Conservation (phyloP, 2,888 invertebrate species). For the Plemyria rubiginata region DNA sequence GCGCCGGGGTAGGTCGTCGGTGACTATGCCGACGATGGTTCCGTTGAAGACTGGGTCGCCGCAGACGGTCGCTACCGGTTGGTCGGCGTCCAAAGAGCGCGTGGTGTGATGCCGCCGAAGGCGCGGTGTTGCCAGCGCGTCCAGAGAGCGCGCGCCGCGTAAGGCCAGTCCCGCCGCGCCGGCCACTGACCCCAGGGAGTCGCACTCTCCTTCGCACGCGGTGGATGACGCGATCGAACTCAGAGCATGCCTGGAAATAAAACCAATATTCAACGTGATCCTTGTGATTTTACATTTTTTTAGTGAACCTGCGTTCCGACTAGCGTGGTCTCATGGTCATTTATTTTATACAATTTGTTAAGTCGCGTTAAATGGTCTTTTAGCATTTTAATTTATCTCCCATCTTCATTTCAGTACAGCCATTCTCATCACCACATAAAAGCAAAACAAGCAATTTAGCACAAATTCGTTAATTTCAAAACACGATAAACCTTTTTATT, state of each 20-base stretch:
- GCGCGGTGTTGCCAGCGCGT: constrained; percentile 54
- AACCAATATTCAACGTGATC: not conserved
- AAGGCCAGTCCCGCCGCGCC: constrained; percentile 50
- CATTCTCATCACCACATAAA: too few species aligned
- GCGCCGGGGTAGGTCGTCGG: constrained; percentile 64
- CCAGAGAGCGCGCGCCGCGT: constrained; percentile 64
- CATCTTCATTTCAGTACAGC: not conserved
- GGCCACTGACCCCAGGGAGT: constrained; percentile 55
- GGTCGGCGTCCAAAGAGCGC: constrained; percentile 69
- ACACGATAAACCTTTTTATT: too few species aligned
- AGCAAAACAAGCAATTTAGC: too few species aligned
- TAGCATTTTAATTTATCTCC: too few species aligned
- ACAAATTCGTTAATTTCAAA: too few species aligned
- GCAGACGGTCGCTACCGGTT: constrained; percentile 67
- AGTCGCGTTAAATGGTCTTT: too few species aligned
- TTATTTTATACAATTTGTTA: too few species aligned
- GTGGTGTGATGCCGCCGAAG: constrained; percentile 62
- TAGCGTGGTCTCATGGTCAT: too few species aligned
- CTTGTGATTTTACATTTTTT: too few species aligned
- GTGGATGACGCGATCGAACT: constrained; percentile 88
- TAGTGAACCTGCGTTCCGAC: too few species aligned
- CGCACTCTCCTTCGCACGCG: constrained; percentile 71
- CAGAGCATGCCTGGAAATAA: constrained; percentile 77
- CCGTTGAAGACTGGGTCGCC: constrained; percentile 75
- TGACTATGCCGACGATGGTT: constrained; percentile 67